These are phyloP conservation scores for Sinocyclocheilus grahami DNA, from an alignment of 2,113 vertebrate species.

Conservation along the genomic window DNA sequence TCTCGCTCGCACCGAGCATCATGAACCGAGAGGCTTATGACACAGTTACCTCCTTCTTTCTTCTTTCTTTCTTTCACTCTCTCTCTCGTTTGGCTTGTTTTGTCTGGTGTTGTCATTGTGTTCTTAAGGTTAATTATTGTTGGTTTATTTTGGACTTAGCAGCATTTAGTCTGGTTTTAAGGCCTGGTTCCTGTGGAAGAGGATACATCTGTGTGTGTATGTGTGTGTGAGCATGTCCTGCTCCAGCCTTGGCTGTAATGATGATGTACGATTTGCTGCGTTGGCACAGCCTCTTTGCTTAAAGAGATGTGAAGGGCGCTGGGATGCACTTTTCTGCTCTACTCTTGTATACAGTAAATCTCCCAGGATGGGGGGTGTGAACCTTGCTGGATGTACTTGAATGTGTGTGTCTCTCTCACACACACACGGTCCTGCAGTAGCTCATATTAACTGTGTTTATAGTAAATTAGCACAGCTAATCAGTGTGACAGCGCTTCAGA, in stretches of 20 bases:
- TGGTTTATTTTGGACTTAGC: slow-evolving; percentile 41
- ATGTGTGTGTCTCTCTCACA: not conserved
- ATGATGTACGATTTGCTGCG: slow-evolving; percentile 50
- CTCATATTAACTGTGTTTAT: slow-evolving; percentile 43
- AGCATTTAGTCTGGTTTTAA: slow-evolving; percentile 37
- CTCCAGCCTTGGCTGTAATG: slow-evolving; percentile 49
- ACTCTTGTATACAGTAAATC: slow-evolving; percentile 26
- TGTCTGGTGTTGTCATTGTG: slow-evolving; percentile 27
- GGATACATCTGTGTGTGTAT: not conserved
- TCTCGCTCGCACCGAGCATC: slow-evolving; percentile 27
- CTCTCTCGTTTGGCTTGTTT: slow-evolving; percentile 10
- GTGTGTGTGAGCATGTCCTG: slow-evolving; percentile 10
- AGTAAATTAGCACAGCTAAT: slow-evolving; percentile 44
- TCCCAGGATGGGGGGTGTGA: slow-evolving; percentile 25
- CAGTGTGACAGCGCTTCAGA: slow-evolving; percentile 4
- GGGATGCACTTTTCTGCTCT: slow-evolving; percentile 42
- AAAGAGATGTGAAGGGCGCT: slow-evolving; percentile 56
- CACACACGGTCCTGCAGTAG: slow-evolving; percentile 15
- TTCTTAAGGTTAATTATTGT: slow-evolving; percentile 46
- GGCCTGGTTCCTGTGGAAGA: slow-evolving; percentile 6
- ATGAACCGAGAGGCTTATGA: slow-evolving; percentile 60
- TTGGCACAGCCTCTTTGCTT: slow-evolving; percentile 40
- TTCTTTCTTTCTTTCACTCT: not conserved
- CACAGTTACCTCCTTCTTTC: slow-evolving; percentile 52
- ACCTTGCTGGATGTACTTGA: slow-evolving; percentile 20